Conservation (phyloP, 2,888 invertebrate species). For the Parochlus steinenii region DNA sequence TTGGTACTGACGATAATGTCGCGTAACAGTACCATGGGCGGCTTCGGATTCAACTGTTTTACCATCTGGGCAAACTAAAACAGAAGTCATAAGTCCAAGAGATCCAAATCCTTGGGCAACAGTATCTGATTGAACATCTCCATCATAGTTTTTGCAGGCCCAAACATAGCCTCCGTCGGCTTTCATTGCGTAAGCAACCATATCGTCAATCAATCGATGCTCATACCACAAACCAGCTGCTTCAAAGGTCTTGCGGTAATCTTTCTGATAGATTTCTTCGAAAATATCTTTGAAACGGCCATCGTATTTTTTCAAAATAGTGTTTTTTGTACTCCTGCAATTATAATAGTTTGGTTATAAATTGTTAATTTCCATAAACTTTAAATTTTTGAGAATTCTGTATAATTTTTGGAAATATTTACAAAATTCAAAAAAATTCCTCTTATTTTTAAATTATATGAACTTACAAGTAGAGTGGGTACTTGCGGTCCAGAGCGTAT, state of each 20-base stretch:
- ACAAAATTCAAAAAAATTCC: neutral
- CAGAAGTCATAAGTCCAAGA: slow-evolving; percentile 95
- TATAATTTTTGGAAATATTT: no score
- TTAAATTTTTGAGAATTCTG: no score
- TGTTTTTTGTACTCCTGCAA: slow-evolving; percentile 95
- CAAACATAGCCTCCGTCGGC: slow-evolving; percentile 98
- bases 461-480: slow-evolving; percentile 55
- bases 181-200: slow-evolving; percentile 98
- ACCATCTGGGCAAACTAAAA: slow-evolving; percentile 91
- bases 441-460: neutral
- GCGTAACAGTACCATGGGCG: slow-evolving; percentile 92
- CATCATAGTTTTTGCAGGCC: slow-evolving; percentile 99
- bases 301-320: slow-evolving; percentile 90
- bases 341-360: no score
- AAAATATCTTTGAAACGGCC: slow-evolving; percentile 96
- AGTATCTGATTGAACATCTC: slow-evolving; percentile 96
- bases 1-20: slow-evolving; percentile 77
- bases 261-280: slow-evolving; percentile 79
- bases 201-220: slow-evolving; percentile 95
- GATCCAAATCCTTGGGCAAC: slow-evolving; percentile 96
- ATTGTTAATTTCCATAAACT: no score
- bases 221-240: slow-evolving; percentile 90
- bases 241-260: slow-evolving; percentile 75
- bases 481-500: slow-evolving; percentile 65
- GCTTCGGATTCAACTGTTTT: slow-evolving; percentile 97